Percentiles rank a stretch among this genome's conserved stretches.
phyloP scores from a whole-genome alignment of 2,888 invertebrate genomes.

The Ennomos fuscantarius region DNA sequence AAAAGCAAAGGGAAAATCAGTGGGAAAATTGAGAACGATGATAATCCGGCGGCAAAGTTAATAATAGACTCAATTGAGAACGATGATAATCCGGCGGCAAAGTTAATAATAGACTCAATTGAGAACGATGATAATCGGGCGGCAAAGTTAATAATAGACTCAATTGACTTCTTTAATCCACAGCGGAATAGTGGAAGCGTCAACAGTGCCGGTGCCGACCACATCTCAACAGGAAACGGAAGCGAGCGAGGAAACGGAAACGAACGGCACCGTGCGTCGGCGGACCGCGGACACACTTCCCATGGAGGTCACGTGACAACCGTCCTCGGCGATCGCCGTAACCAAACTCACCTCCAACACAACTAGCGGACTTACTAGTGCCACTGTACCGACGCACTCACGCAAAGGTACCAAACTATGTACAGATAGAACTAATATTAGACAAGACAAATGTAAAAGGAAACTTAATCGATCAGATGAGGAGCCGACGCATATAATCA shows the following conservation, averaged over 20 bases:
- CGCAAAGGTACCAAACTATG: no score
- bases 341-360: slow-evolving; percentile 9
- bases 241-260: slow-evolving; percentile 39
- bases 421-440: neutral
- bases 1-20: no score
- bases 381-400: neutral
- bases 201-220: slow-evolving; percentile 46
- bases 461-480: neutral
- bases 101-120: no score
- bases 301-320: slow-evolving; percentile 82
- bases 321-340: slow-evolving; percentile 28
- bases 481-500: slow-evolving; percentile 1
- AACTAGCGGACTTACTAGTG: neutral
- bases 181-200: slow-evolving; percentile 65
- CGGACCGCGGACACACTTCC: slow-evolving; percentile 64
- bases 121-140: no score
- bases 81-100: no score
- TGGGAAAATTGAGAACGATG: no score
- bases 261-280: slow-evolving; percentile 57
- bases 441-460: no score
- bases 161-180: slow-evolving; percentile 16
- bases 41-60: no score
- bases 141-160: neutral
- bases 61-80: no score
- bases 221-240: slow-evolving; percentile 39